These are phyloP conservation scores for Podotricha telesiphe DNA, from an alignment of 2,888 invertebrate species.

Conservation along the genomic window DNA sequence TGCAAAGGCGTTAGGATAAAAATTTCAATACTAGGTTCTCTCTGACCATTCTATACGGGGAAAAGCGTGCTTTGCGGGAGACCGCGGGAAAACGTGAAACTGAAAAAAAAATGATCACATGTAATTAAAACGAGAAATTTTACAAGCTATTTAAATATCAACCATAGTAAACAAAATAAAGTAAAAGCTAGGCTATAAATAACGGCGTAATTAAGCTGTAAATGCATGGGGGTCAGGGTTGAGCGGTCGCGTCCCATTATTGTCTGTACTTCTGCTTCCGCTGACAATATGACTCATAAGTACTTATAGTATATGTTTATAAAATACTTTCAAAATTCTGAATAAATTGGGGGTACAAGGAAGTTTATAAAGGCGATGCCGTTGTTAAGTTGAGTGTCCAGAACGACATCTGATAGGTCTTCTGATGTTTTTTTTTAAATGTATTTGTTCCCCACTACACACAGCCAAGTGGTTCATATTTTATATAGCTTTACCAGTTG, in stretches of 20 bases:
- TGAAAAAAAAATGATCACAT: too few relatives aligned
- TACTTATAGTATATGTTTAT: neutral
- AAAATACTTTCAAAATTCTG: constrained; percentile 1
- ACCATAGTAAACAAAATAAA: neutral
- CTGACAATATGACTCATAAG: constrained; percentile 36
- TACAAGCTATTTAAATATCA: neutral
- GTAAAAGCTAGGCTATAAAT: constrained; percentile 34
- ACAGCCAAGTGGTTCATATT: too few relatives aligned
- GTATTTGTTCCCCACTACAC: too few relatives aligned
- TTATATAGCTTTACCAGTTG: too few relatives aligned
- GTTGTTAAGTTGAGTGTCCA: too few relatives aligned
- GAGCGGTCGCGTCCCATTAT: constrained; percentile 45
- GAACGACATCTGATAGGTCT: too few relatives aligned
- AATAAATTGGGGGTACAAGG: neutral
- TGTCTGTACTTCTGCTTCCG: constrained; percentile 47
- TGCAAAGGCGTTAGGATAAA: too few relatives aligned
- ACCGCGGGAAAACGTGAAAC: too few relatives aligned
- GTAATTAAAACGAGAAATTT: neutral
- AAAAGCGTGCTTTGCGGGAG: too few relatives aligned
- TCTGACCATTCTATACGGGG: too few relatives aligned
- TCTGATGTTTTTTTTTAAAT: too few relatives aligned
- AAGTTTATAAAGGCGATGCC: neutral
- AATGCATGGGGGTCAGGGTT: constrained; percentile 46
- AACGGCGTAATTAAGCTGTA: constrained; percentile 40
- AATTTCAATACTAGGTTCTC: too few relatives aligned